Evolutionary conservation across 2,888 invertebrate genomes (phyloP).

Genomic region (Sepioteuthis lessoniana): DNA sequence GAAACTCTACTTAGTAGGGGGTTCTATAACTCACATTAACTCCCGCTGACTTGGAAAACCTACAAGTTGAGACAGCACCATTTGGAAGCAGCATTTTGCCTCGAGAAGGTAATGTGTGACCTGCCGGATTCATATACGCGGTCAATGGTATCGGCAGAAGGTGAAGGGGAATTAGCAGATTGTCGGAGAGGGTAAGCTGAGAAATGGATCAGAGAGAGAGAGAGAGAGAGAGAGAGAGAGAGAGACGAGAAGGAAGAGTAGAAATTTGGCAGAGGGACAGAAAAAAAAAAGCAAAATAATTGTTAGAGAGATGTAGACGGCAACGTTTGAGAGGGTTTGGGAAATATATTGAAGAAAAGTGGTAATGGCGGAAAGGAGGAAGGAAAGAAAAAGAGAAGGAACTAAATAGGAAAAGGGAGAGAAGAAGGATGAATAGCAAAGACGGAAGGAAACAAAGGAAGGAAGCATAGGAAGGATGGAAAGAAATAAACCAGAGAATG

Average conservation of each 20-base stretch:
- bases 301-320: not conserved
- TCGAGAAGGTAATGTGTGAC: not conserved
- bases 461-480: not conserved
- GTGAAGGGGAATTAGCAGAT: conserved; percentile 3
- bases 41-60: not conserved
- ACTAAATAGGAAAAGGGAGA: too few relatives aligned
- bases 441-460: too few relatives aligned
- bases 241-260: not conserved
- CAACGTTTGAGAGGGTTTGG: not conserved
- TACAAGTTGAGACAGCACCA: not conserved
- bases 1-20: too few relatives aligned
- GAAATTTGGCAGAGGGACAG: not conserved
- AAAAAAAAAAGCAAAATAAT: not conserved
- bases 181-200: not conserved
- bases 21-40: not conserved
- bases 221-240: not conserved
- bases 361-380: not conserved
- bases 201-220: not conserved
- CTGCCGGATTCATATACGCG: not conserved
- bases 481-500: not conserved
- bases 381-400: not conserved
- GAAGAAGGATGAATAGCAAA: not conserved
- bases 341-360: too few relatives aligned
- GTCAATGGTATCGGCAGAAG: not conserved
- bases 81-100: not conserved